Conservation (phyloP, 2,113 vertebrate species). For the Pycnonotus jocosus region DNA sequence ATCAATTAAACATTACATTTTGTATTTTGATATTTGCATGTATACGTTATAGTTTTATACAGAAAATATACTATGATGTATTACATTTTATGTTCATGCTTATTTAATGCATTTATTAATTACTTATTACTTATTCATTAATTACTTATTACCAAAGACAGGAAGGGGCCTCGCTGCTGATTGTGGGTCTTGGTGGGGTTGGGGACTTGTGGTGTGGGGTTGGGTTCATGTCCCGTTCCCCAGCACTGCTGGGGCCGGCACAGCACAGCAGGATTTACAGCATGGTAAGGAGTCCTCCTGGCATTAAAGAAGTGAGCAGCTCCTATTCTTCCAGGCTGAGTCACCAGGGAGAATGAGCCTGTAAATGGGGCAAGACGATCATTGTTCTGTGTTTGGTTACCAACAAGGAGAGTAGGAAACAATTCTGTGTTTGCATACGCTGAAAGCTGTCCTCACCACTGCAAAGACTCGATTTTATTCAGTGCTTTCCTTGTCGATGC, state of each 20-base stretch:
- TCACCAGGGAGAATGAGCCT: not conserved
- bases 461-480: not conserved
- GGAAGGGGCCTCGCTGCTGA: not conserved
- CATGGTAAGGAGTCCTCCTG: not conserved
- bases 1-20: not conserved
- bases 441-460: not conserved
- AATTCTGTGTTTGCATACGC: not conserved
- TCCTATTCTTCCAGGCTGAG: not conserved
- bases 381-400: not conserved
- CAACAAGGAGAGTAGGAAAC: not conserved
- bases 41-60: not conserved
- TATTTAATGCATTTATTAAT: not conserved
- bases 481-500: not conserved
- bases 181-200: rapidly evolving
- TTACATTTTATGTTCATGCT: not conserved
- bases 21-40: not conserved
- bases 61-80: not conserved
- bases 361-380: not conserved
- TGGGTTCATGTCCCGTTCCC: not conserved
- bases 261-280: not conserved
- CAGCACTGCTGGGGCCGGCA: not conserved
- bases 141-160: not conserved
- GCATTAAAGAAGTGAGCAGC: not conserved
- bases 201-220: not conserved
- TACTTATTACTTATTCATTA: not conserved